A percentile compares a stretch with the other conserved stretches of the same genome.
Evolutionary conservation across 2,797 vertebrate genomes (phyloP).

Genomic region (Urophycis tenuis): DNA sequence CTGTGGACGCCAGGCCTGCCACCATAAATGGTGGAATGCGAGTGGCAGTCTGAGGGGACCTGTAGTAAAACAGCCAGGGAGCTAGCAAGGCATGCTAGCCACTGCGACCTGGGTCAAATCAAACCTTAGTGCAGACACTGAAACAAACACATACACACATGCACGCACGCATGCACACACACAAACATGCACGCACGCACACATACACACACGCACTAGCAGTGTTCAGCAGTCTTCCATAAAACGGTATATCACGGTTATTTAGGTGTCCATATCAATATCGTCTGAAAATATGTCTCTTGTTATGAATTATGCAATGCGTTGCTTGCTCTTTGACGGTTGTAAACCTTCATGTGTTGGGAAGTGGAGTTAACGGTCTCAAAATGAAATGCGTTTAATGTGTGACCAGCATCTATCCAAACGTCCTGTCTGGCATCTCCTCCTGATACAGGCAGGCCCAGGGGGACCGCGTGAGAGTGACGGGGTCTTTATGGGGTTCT

Average conservation of each 20-base stretch:
- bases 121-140: background rate
- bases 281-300: too few species aligned
- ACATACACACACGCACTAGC: conserved; percentile 18
- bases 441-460: conserved; percentile 38
- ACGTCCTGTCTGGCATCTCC: conserved; percentile 42
- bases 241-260: too few species aligned
- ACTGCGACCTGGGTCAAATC: conserved; percentile 47
- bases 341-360: too few species aligned
- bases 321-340: too few species aligned
- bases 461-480: background rate
- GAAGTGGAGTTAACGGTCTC: too few species aligned
- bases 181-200: conserved; percentile 8
- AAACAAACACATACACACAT: background rate
- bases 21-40: conserved; percentile 70
- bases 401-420: conserved; percentile 13
- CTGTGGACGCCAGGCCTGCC: conserved; percentile 56
- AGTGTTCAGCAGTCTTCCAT: too few species aligned
- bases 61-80: conserved; percentile 63
- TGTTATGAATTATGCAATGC: too few species aligned
- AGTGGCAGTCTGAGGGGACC: conserved; percentile 58
- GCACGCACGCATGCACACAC: conserved; percentile 7
- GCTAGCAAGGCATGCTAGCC: conserved; percentile 59
- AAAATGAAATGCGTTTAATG: background rate
- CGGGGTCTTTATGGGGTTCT: conserved; percentile 49
- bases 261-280: too few species aligned